These are phyloP conservation scores for Eledona agricola DNA, from an alignment of 2,888 invertebrate species.

Conservation along the genomic window DNA sequence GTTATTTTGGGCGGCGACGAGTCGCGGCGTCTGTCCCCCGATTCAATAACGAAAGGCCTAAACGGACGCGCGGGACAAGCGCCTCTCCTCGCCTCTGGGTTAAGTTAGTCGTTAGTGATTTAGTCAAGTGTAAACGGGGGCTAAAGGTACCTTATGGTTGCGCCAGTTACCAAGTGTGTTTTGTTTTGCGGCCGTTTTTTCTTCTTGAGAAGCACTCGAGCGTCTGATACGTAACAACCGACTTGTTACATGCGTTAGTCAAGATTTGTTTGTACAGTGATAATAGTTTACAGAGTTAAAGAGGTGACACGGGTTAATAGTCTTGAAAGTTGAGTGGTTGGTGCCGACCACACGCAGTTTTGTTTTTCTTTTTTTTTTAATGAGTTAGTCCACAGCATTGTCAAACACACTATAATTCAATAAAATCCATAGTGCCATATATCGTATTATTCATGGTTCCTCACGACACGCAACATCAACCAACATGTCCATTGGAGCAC, in stretches of 20 bases:
- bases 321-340: slow-evolving; percentile 21
- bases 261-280: slow-evolving; percentile 47
- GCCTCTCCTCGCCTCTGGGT: slow-evolving; percentile 4
- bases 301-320: slow-evolving; percentile 43
- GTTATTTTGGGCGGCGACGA: slow-evolving; percentile 5
- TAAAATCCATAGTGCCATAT: slow-evolving; percentile 64
- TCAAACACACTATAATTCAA: slow-evolving; percentile 62
- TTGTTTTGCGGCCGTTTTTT: slow-evolving; percentile 16
- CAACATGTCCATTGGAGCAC: slow-evolving; percentile 31
- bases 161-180: slow-evolving; percentile 31
- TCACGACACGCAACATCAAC: slow-evolving; percentile 31
- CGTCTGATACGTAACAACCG: slow-evolving; percentile 25
- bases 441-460: slow-evolving; percentile 56
- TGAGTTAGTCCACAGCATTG: slow-evolving; percentile 60
- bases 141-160: slow-evolving; percentile 48
- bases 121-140: slow-evolving; percentile 41
- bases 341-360: slow-evolving; percentile 26
- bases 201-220: slow-evolving; percentile 2
- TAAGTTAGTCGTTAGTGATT: slow-evolving; percentile 29
- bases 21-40: not conserved
- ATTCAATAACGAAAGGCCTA: slow-evolving; percentile 8
- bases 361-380: slow-evolving; percentile 42
- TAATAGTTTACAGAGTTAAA: slow-evolving; percentile 43
- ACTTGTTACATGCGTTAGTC: slow-evolving; percentile 22
- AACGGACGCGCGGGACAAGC: slow-evolving; percentile 2